A percentile compares a stretch with the other conserved stretches of the same genome.
Conservation (phyloP, 2,113 vertebrate species). For the Apistogramma diplotaenia region DNA sequence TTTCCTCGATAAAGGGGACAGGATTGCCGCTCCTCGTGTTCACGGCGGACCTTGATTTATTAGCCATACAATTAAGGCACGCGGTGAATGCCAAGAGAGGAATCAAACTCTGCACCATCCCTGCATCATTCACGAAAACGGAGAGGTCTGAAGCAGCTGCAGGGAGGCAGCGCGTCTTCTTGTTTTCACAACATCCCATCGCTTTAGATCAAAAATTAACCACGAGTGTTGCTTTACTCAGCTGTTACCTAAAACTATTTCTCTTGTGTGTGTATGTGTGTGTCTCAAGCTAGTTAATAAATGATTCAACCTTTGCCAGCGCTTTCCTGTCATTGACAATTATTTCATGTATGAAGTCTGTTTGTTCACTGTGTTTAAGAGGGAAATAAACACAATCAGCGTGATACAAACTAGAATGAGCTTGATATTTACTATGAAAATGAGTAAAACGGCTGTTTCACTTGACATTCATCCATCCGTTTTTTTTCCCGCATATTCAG, state of each 20-base stretch:
- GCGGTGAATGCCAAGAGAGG: constrained; percentile 96
- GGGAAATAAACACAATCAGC: background rate
- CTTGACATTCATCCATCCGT: background rate
- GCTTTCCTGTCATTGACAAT: background rate
- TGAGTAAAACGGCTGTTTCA: background rate
- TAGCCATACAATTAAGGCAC: constrained; percentile 93
- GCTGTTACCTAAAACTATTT: too few species aligned
- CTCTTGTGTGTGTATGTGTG: too few species aligned
- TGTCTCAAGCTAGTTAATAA: too few species aligned
- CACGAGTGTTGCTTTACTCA: background rate
- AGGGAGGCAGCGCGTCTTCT: background rate
- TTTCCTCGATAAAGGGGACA: background rate
- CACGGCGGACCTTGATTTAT: constrained; percentile 96
- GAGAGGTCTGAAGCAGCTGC: constrained; percentile 11
- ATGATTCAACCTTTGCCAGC: background rate
- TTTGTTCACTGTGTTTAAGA: background rate
- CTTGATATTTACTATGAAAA: background rate
- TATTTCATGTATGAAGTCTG: background rate
- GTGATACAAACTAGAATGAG: background rate
- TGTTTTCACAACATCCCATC: background rate
- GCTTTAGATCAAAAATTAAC: background rate
- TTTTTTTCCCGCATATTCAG: too few species aligned
- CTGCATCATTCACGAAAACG: background rate
- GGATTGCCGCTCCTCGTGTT: constrained; percentile 87
- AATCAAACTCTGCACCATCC: constrained; percentile 39